Conservation (phyloP, 2,888 invertebrate species). For the Zeuzera pyrina region DNA sequence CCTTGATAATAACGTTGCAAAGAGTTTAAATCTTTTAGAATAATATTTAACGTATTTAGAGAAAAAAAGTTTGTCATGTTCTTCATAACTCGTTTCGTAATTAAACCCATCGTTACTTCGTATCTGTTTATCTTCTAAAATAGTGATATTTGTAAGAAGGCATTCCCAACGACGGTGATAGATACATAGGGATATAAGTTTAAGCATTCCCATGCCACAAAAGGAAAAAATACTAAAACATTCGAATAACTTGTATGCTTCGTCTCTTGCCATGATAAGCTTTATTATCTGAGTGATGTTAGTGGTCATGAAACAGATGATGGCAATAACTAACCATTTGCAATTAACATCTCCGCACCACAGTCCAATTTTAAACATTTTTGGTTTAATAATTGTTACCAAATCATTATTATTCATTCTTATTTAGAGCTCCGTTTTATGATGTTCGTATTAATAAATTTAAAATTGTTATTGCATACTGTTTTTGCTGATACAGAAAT, state of each 20-base stretch:
- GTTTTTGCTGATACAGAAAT: too few relatives aligned
- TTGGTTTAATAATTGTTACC: too few relatives aligned
- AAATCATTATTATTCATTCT: too few relatives aligned
- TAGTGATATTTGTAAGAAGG: slow-evolving; percentile 25
- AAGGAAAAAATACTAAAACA: slow-evolving; percentile 46
- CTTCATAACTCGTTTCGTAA: slow-evolving; percentile 19
- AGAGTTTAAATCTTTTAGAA: slow-evolving; percentile 25
- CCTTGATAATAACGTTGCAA: slow-evolving; percentile 24
- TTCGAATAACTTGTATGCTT: slow-evolving; percentile 35
- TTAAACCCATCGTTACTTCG: slow-evolving; percentile 3
- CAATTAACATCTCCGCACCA: too few relatives aligned
- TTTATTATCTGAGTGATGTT: slow-evolving; percentile 30
- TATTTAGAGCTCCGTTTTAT: too few relatives aligned
- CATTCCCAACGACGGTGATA: slow-evolving; percentile 28
- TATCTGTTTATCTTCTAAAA: slow-evolving; percentile 29
- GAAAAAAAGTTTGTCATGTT: slow-evolving; percentile 17
- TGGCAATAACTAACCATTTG: slow-evolving; percentile 13
- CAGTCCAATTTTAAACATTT: too few relatives aligned
- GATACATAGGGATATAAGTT: slow-evolving; percentile 30
- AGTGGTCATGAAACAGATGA: slow-evolving; percentile 25
- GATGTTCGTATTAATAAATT: too few relatives aligned
- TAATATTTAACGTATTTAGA: slow-evolving; percentile 24
- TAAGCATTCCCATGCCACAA: slow-evolving; percentile 41
- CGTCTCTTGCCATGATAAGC: slow-evolving; percentile 25
- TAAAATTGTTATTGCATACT: too few relatives aligned